phyloP scores from a whole-genome alignment of 2,113 vertebrate genomes.

The Seriola rivoliana region DNA sequence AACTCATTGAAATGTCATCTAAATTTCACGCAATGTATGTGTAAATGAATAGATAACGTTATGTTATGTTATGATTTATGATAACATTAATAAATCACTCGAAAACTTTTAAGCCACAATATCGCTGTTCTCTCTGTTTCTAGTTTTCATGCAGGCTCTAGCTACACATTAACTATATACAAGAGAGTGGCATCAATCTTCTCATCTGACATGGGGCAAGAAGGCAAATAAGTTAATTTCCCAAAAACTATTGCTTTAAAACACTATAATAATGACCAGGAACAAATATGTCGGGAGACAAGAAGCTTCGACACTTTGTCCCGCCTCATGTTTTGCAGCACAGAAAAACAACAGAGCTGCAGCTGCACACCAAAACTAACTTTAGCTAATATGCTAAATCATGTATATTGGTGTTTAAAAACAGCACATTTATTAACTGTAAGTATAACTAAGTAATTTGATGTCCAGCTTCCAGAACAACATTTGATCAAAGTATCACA shows the following conservation, averaged over 20 bases:
- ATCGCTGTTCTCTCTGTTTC: no score
- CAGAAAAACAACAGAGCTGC: no score
- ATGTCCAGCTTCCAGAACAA: not conserved
- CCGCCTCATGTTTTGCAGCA: no score
- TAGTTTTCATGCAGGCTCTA: no score
- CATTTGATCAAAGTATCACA: not conserved
- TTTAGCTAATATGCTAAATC: not conserved
- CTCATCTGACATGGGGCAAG: no score
- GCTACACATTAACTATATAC: no score
- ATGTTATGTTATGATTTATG: not conserved
- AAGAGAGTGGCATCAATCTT: no score
- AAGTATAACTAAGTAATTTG: not conserved
- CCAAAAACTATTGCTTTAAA: no score
- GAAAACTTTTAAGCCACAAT: no score
- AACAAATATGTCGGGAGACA: not conserved
- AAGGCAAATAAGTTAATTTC: no score
- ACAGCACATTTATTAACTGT: not conserved
- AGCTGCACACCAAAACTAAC: not conserved
- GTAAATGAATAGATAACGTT: not conserved
- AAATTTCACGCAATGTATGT: not conserved
- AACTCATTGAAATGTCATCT: constrained; percentile 16
- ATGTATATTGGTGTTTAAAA: not conserved
- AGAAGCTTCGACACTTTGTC: not conserved
- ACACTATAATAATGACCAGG: not conserved
- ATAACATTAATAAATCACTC: no score